A percentile compares a stretch with the other conserved stretches of the same genome.
These are phyloP conservation scores for Lepus timidus DNA, from an alignment of 2,113 vertebrate species.

Conservation along the genomic window DNA sequence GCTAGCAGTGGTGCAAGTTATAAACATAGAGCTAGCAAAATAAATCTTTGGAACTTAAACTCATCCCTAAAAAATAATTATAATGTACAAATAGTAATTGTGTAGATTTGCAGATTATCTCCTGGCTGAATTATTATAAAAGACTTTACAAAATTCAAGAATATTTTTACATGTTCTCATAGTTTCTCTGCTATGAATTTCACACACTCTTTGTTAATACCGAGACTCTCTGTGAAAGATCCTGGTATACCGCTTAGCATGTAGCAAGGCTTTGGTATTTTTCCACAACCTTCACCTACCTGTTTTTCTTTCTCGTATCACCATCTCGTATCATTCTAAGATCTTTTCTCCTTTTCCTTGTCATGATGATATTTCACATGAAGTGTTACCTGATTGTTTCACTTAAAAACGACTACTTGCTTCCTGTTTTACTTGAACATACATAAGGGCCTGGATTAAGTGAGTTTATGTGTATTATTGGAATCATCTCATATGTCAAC, in stretches of 20 bases:
- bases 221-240: background rate
- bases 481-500: background rate
- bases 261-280: background rate
- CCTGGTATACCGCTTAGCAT: background rate
- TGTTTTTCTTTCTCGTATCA: background rate
- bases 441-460: background rate
- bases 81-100: background rate
- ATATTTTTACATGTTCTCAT: background rate
- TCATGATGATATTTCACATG: background rate
- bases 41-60: constrained; percentile 21
- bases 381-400: background rate
- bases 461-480: constrained; percentile 18
- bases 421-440: background rate
- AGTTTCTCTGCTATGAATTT: background rate
- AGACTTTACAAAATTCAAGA: background rate
- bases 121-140: background rate
- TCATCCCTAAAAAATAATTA: constrained; percentile 18
- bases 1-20: background rate
- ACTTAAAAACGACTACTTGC: background rate
- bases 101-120: background rate
- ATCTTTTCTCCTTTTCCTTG: background rate
- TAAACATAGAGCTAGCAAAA: background rate
- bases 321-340: background rate
- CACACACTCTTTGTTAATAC: background rate
- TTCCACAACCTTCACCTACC: background rate